phyloP scores from a whole-genome alignment of 2,113 vertebrate genomes.

The Macquaria australasica region DNA sequence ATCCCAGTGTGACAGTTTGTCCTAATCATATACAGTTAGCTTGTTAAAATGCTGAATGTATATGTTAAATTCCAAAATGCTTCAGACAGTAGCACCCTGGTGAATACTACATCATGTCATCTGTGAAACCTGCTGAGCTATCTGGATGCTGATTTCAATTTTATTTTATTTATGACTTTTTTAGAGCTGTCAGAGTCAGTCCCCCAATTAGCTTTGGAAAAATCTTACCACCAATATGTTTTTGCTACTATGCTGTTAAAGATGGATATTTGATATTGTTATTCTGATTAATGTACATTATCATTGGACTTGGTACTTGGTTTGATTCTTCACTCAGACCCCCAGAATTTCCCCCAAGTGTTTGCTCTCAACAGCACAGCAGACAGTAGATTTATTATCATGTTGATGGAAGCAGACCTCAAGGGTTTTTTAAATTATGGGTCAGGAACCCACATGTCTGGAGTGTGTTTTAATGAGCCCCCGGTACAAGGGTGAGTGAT shows the following conservation, averaged over 20 bases:
- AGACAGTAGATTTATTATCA: conserved; percentile 62
- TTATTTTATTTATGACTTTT: conserved; percentile 20
- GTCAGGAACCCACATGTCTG: conserved; percentile 63
- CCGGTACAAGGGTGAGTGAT: conserved; percentile 65
- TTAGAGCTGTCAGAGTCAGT: background rate
- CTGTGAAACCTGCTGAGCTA: conserved; percentile 20
- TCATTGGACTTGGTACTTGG: background rate
- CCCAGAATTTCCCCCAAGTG: conserved; percentile 6
- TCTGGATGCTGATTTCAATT: conserved; percentile 1
- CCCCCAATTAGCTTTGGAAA: conserved; percentile 9
- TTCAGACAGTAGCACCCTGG: conserved; percentile 8
- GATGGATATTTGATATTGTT: conserved; percentile 31
- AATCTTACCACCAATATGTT: background rate
- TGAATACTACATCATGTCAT: conserved; percentile 24
- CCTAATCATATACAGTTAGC: background rate
- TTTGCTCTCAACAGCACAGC: conserved; percentile 43
- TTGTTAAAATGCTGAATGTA: conserved; percentile 30
- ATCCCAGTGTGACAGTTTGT: conserved; percentile 30
- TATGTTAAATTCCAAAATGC: conserved; percentile 16
- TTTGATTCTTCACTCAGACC: conserved; percentile 15
- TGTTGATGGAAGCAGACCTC: conserved; percentile 69
- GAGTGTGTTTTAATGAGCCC: conserved; percentile 65
- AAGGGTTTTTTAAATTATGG: conserved; percentile 63
- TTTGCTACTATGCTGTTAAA: conserved; percentile 14
- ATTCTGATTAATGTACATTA: conserved; percentile 20